Percentiles rank a stretch among this genome's conserved stretches.
Conservation (phyloP, 2,113 vertebrate genomes). For the Megaceryle torquata region DNA sequence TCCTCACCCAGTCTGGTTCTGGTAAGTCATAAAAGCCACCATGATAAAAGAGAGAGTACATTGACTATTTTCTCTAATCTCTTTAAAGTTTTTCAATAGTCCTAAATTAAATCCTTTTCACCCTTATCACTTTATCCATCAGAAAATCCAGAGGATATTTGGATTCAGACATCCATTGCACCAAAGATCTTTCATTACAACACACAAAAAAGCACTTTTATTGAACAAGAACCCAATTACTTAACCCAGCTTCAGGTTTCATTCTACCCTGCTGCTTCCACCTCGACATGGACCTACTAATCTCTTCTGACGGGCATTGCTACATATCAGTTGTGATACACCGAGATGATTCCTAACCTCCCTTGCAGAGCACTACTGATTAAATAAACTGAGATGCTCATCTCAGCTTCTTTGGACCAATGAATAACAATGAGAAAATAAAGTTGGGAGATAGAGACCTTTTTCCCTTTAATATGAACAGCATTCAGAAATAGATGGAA, state of each 20-base stretch:
- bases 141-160: slow-evolving; percentile 78
- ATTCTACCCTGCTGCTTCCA: slow-evolving; percentile 77
- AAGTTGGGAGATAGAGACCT: slow-evolving; percentile 49
- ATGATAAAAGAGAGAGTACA: slow-evolving; percentile 40
- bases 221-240: slow-evolving; percentile 97
- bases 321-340: slow-evolving; percentile 76
- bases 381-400: slow-evolving; percentile 88
- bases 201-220: slow-evolving; percentile 82
- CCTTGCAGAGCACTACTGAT: slow-evolving; percentile 82
- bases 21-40: slow-evolving; percentile 60
- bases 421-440: slow-evolving; percentile 87
- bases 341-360: slow-evolving; percentile 77
- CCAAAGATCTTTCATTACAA: slow-evolving; percentile 78
- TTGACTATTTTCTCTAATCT: slow-evolving; percentile 72
- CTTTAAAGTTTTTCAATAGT: slow-evolving; percentile 75
- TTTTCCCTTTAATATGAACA: slow-evolving; percentile 41
- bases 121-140: slow-evolving; percentile 74
- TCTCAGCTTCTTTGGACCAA: slow-evolving; percentile 83
- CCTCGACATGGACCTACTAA: slow-evolving; percentile 84
- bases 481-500: neutral
- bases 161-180: slow-evolving; percentile 75
- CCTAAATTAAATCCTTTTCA: slow-evolving; percentile 79
- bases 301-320: slow-evolving; percentile 86
- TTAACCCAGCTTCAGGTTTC: slow-evolving; percentile 88
- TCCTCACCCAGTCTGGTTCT: neutral